Percentiles rank a stretch among this genome's conserved stretches.
Conservation (phyloP, 1,140 invertebrate genomes). For the Latrodectus geometricus region DNA sequence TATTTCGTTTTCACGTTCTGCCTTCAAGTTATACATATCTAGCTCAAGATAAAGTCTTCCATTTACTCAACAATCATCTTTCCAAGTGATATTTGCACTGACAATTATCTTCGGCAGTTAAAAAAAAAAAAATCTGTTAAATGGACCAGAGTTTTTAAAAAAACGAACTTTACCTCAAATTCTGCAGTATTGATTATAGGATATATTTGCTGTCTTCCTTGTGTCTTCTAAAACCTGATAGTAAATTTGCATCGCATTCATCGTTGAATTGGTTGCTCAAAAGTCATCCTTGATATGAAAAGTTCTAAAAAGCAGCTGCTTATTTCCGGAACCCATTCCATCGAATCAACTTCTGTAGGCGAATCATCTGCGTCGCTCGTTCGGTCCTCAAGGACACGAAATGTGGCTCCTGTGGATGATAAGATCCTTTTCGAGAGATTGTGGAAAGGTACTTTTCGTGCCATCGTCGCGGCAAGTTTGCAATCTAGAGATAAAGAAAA, state of each 20-base stretch:
- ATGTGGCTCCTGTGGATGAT: slow-evolving; percentile 45
- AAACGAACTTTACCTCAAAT: too few relatives aligned
- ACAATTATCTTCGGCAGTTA: too few relatives aligned
- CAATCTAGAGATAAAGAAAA: slow-evolving; percentile 39
- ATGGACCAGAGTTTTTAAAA: too few relatives aligned
- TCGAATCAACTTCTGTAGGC: slow-evolving; percentile 1
- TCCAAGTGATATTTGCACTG: background rate
- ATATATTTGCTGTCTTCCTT: too few relatives aligned
- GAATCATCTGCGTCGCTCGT: background rate
- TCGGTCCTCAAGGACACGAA: background rate
- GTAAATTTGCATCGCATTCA: too few relatives aligned
- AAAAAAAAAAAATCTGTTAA: too few relatives aligned
- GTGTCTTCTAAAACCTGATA: too few relatives aligned
- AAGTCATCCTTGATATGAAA: slow-evolving; percentile 2
- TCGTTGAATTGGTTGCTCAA: too few relatives aligned
- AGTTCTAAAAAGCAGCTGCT: slow-evolving; percentile 15
- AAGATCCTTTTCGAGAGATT: slow-evolving; percentile 74
- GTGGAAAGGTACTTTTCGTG: slow-evolving; percentile 74
- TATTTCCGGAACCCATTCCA: background rate
- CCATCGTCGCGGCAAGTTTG: slow-evolving; percentile 62
- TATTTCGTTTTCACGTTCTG: background rate
- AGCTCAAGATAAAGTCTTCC: slow-evolving; percentile 41
- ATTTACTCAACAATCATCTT: slow-evolving; percentile 9
- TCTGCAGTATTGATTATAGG: too few relatives aligned
- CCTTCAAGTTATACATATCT: slow-evolving; percentile 17